These are phyloP conservation scores for Hylaeus anthracinus DNA, from an alignment of 1,140 invertebrate species.

Conservation along the genomic window DNA sequence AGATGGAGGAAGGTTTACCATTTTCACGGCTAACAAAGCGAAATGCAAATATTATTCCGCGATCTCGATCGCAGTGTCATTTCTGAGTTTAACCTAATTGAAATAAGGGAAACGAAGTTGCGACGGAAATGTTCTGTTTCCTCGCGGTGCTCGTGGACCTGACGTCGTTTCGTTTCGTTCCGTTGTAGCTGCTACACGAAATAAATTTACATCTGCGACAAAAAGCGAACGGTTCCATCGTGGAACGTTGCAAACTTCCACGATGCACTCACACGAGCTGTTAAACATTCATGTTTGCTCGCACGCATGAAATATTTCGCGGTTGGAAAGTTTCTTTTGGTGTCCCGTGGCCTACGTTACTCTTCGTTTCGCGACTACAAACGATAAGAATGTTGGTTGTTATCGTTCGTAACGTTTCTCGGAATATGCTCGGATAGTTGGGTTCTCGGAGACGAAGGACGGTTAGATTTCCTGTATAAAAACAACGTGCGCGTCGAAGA, in stretches of 20 bases:
- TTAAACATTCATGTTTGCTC: slow-evolving; percentile 41
- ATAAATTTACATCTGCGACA: slow-evolving; percentile 25
- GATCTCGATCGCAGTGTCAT: too few species aligned
- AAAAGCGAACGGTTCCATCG: slow-evolving; percentile 13
- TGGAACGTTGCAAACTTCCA: slow-evolving; percentile 10
- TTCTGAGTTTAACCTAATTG: too few species aligned
- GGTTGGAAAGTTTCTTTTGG: background rate
- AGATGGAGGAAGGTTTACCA: background rate
- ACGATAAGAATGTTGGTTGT: slow-evolving; percentile 15
- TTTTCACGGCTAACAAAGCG: too few species aligned
- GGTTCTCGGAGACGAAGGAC: background rate
- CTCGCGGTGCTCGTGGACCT: background rate
- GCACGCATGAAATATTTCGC: slow-evolving; percentile 28
- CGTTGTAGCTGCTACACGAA: slow-evolving; percentile 20
- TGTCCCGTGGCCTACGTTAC: slow-evolving; percentile 11
- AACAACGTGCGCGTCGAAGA: too few species aligned
- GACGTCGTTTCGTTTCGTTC: background rate
- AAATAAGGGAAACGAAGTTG: too few species aligned
- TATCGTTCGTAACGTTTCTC: background rate
- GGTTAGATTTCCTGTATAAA: too few species aligned
- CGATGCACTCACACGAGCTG: background rate
- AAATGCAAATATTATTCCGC: slow-evolving; percentile 40
- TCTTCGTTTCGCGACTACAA: slow-evolving; percentile 29
- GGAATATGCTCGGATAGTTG: background rate
- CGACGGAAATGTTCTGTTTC: background rate